Evolutionary conservation across 1,140 invertebrate species (phyloP), one percentile per base, ranked within the genome.

Genomic region (Holcopasites calliopsidis): DNA sequence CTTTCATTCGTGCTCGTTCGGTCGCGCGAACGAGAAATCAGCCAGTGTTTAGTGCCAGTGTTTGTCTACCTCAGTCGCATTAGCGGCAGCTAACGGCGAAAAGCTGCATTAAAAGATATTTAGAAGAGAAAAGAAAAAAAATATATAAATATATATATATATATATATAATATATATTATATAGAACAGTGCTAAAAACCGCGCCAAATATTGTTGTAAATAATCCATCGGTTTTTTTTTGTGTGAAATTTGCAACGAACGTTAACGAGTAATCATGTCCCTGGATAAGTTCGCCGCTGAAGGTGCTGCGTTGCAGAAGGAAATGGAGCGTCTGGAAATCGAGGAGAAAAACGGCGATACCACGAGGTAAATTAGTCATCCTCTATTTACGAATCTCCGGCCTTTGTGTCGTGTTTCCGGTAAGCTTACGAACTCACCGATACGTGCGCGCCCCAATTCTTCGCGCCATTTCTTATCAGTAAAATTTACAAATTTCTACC

Each of bases 311-410:
- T 81, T 90, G 33, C 88, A 88, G 57, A 91, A 92, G 82, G 91
- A 91, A 66, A 90, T 91, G 86, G 90, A 91, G 47, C 86, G 88
- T 50, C 76, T 91, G 80, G 90, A 91, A 65, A 88, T 90, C 60
- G 91, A 91, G 40, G 91, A 91, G 38, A 91, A 91, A 75, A 91
- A 90, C 66, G 88, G 88, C 65, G 90, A 91, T 52, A 84, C 83
- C 58, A 73, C 80, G 70, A 92, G 90, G 90, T 91, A 91, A 89
- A 80, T 69, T 75, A 49, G 44, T 40, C 54, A 60, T 74, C 35
- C 40, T 66, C 50, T 74, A 74, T 74, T 55, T 55, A 47, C 23
- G 28, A 50, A 23, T 69, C 38, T 26, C 4, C n/a, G 16, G 40
- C 13, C 18, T 61, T 35, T 75, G 31, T 74, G 44, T 55, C 60